phyloP scores from a whole-genome alignment of 2,113 vertebrate genomes.

The Microtus ochrogaster region DNA sequence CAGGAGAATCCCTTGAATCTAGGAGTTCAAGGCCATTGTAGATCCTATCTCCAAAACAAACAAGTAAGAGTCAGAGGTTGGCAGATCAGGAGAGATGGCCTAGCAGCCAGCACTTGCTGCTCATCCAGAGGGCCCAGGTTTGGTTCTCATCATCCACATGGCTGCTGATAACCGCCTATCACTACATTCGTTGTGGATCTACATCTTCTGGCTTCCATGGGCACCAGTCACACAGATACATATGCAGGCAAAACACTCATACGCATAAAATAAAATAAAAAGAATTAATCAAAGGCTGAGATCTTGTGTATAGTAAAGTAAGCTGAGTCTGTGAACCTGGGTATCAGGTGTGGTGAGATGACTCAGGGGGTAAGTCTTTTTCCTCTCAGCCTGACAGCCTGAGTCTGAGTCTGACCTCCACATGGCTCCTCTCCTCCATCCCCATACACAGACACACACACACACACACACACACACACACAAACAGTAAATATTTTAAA shows the following conservation, averaged over 20 bases:
- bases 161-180: not conserved
- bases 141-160: not conserved
- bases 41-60: not conserved
- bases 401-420: no score
- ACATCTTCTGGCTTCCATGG: not conserved
- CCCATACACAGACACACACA: not conserved
- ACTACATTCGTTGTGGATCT: not conserved
- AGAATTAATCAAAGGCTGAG: not conserved
- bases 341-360: not conserved
- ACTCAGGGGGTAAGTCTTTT: not conserved
- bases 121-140: not conserved
- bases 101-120: not conserved
- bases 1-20: not conserved
- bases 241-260: not conserved
- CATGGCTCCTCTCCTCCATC: not conserved
- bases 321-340: constrained; percentile 1
- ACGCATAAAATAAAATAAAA: not conserved
- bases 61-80: not conserved
- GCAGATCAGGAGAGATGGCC: not conserved
- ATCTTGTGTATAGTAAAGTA: constrained; percentile 8
- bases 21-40: not conserved
- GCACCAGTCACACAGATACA: not conserved
- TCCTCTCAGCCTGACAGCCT: no score
- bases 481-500: not conserved
- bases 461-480: not conserved